Percentiles rank a stretch among this genome's conserved stretches.
phyloP scores from a whole-genome alignment of 2,113 vertebrate species.

The Todiramphus saurophagus region DNA sequence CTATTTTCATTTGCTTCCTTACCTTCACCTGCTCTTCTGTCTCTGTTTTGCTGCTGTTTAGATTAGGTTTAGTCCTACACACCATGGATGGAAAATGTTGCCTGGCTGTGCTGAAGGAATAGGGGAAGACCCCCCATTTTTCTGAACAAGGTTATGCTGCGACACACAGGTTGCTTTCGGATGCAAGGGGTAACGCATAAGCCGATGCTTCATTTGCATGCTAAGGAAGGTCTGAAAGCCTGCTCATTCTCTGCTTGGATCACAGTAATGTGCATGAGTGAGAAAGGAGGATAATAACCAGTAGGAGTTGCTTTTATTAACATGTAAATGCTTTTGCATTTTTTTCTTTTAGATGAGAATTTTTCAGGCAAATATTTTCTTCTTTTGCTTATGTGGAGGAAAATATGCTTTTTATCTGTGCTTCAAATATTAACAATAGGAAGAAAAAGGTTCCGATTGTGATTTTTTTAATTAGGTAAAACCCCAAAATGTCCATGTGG shows the following conservation, averaged over 20 bases:
- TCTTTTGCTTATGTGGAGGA: neutral
- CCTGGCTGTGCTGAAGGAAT: neutral
- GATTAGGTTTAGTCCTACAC: neutral
- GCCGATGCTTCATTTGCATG: slow-evolving; percentile 44
- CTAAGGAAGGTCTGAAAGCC: slow-evolving; percentile 48
- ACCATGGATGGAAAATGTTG: neutral
- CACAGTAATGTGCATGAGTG: slow-evolving; percentile 56
- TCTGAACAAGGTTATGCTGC: neutral
- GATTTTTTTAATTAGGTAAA: neutral
- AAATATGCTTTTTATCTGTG: neutral
- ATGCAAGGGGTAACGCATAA: slow-evolving; percentile 20
- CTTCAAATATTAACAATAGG: neutral
- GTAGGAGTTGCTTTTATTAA: slow-evolving; percentile 57
- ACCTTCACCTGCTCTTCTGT: slow-evolving; percentile 12
- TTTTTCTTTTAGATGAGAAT: slow-evolving; percentile 22
- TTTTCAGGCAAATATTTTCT: slow-evolving; percentile 26
- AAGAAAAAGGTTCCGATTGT: neutral
- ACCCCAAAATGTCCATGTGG: accelerated
- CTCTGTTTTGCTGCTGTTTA: neutral
- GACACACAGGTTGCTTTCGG: neutral
- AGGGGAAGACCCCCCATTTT: neutral
- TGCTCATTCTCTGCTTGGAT: slow-evolving; percentile 20
- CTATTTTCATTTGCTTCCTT: slow-evolving; percentile 25
- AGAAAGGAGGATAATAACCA: slow-evolving; percentile 60
- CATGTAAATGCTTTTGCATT: slow-evolving; percentile 19